A percentile compares a stretch with the other conserved stretches of the same genome.
These are phyloP conservation scores for Dinothrombium tinctorium DNA, from an alignment of 1,140 invertebrate genomes.

Conservation along the genomic window DNA sequence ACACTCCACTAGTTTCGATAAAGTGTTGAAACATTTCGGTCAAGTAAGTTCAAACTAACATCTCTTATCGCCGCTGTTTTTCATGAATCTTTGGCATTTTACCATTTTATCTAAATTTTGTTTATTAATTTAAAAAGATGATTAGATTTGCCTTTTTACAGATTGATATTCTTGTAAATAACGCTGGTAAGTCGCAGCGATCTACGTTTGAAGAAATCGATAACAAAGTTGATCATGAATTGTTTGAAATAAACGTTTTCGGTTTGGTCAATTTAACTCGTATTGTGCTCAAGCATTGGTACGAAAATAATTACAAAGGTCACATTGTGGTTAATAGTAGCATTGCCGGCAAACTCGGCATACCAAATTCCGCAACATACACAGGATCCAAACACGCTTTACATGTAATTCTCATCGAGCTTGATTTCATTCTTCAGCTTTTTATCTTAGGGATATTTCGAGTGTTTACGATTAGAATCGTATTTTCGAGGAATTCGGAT, in stretches of 20 bases:
- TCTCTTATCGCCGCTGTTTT: too few species aligned
- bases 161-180: conserved; percentile 54
- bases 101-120: background rate
- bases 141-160: conserved; percentile 16
- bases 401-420: conserved; percentile 32
- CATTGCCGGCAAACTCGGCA: conserved; percentile 36
- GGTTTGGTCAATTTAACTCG: conserved; percentile 41
- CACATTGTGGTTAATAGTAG: conserved; percentile 49
- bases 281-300: conserved; percentile 38
- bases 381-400: conserved; percentile 53
- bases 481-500: conserved; percentile 30
- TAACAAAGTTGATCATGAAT: conserved; percentile 38
- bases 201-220: conserved; percentile 49
- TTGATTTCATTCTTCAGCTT: background rate
- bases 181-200: conserved; percentile 55
- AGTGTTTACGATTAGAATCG: conserved; percentile 7
- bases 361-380: conserved; percentile 48
- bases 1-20: conserved; percentile 35
- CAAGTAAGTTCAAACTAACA: conserved; percentile 17
- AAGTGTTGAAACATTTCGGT: conserved; percentile 43
- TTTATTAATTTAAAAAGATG: too few species aligned
- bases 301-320: conserved; percentile 25
- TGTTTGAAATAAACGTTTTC: conserved; percentile 63
- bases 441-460: conserved; percentile 11
- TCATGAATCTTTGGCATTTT: too few species aligned